Evolutionary conservation across 2,888 invertebrate species (phyloP).

Genomic region (Formica aserva): DNA sequence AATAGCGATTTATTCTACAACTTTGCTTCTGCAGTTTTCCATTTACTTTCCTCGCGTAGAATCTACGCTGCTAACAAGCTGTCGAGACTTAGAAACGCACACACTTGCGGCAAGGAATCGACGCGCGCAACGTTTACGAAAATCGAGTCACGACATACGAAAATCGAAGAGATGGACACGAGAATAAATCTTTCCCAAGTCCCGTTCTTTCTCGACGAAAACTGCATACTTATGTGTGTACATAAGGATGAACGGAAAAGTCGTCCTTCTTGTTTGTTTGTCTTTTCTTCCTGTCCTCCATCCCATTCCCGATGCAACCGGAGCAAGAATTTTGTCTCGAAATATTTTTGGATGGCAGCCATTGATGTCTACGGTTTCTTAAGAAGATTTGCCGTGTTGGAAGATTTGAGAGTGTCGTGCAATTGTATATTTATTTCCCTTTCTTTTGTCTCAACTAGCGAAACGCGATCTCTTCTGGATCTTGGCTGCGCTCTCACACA

Average conservation of each 20-base stretch:
- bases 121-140: slow-evolving; percentile 45
- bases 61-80: slow-evolving; percentile 48
- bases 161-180: slow-evolving; percentile 59
- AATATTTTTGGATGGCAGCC: slow-evolving; percentile 77
- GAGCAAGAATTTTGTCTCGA: slow-evolving; percentile 59
- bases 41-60: slow-evolving; percentile 42
- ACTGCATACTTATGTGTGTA: slow-evolving; percentile 73
- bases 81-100: slow-evolving; percentile 34
- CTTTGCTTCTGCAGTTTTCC: slow-evolving; percentile 21
- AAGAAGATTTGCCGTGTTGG: slow-evolving; percentile 48
- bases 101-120: slow-evolving; percentile 32
- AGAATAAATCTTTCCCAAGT: slow-evolving; percentile 71
- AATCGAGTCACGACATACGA: slow-evolving; percentile 65
- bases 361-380: slow-evolving; percentile 53
- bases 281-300: slow-evolving; percentile 56
- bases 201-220: slow-evolving; percentile 62
- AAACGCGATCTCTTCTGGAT: slow-evolving; percentile 45
- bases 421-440: slow-evolving; percentile 70
- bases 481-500: slow-evolving; percentile 42
- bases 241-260: slow-evolving; percentile 59
- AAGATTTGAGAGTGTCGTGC: slow-evolving; percentile 62
- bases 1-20: slow-evolving; percentile 45
- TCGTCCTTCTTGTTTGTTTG: slow-evolving; percentile 65
- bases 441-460: slow-evolving; percentile 39
- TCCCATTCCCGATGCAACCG: slow-evolving; percentile 58